These are phyloP conservation scores for Polylopha cassiicola DNA, from an alignment of 2,888 invertebrate genomes.

Conservation along the genomic window DNA sequence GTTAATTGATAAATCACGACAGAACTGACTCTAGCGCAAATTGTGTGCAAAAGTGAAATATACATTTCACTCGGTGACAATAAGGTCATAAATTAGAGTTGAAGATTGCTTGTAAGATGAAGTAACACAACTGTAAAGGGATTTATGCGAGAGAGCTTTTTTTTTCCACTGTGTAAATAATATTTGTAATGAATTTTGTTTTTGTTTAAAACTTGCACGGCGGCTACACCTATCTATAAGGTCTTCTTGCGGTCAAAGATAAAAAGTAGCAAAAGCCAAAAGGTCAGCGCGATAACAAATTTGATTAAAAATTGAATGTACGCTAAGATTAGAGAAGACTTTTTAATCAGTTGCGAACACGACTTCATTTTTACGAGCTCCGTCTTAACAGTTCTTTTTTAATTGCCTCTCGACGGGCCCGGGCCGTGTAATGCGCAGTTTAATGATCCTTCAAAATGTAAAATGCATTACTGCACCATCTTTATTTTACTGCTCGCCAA, in stretches of 20 bases:
- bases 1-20: slow-evolving; percentile 67
- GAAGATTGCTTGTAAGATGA: no score
- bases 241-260: slow-evolving; percentile 29
- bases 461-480: slow-evolving; percentile 72
- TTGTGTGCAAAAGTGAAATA: slow-evolving; percentile 33
- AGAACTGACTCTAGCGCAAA: slow-evolving; percentile 33
- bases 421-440: slow-evolving; percentile 67
- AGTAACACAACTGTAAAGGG: no score
- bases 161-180: no score
- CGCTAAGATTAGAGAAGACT: slow-evolving; percentile 55
- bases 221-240: neutral
- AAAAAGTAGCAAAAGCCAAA: slow-evolving; percentile 29
- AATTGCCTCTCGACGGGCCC: slow-evolving; percentile 67
- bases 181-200: no score
- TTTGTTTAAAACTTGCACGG: neutral
- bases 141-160: no score
- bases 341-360: slow-evolving; percentile 72
- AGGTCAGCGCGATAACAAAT: slow-evolving; percentile 45
- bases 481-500: slow-evolving; percentile 58
- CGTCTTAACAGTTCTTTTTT: slow-evolving; percentile 72
- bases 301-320: slow-evolving; percentile 57
- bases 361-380: slow-evolving; percentile 68
- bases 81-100: no score
- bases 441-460: slow-evolving; percentile 74
- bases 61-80: no score